phyloP scores from a whole-genome alignment of 2,797 vertebrate species.

The Protonibea diacanthus region DNA sequence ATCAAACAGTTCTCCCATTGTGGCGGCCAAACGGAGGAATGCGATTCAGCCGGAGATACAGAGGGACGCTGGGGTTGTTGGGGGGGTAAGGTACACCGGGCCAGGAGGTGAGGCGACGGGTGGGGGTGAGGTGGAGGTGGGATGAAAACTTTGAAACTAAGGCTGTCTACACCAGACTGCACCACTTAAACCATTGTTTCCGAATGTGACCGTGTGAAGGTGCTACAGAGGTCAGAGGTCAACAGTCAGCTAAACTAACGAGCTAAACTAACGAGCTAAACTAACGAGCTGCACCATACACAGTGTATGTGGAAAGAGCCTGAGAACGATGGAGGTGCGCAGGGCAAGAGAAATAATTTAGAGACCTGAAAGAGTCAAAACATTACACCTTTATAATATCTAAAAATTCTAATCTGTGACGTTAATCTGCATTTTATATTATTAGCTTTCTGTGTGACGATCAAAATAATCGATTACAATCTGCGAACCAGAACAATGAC shows the following conservation, averaged over 20 bases:
- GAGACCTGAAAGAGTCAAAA: too few relatives aligned
- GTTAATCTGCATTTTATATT: too few relatives aligned
- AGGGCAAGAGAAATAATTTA: too few relatives aligned
- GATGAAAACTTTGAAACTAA: not conserved
- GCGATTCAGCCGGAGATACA: slow-evolving; percentile 81
- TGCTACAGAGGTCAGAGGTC: not conserved
- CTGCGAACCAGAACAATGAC: not conserved
- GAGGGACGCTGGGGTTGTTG: slow-evolving; percentile 42
- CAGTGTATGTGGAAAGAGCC: not conserved
- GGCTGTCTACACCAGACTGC: not conserved
- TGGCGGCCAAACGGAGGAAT: slow-evolving; percentile 80
- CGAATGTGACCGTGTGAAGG: not conserved
- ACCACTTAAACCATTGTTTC: not conserved
- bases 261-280: not conserved
- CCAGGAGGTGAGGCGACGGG: slow-evolving; percentile 33
- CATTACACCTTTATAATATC: too few relatives aligned
- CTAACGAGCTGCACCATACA: too few relatives aligned
- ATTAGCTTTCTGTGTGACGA: not conserved
- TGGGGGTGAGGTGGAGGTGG: not conserved
- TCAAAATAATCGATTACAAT: not conserved
- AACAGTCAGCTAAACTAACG: not conserved
- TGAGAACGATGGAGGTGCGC: too few relatives aligned
- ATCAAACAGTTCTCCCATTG: slow-evolving; percentile 85
- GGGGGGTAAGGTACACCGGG: slow-evolving; percentile 63
- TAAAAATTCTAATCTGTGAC: not conserved